These are phyloP conservation scores for Podargus strigoides DNA, from an alignment of 2,797 vertebrate genomes.

Conservation along the genomic window DNA sequence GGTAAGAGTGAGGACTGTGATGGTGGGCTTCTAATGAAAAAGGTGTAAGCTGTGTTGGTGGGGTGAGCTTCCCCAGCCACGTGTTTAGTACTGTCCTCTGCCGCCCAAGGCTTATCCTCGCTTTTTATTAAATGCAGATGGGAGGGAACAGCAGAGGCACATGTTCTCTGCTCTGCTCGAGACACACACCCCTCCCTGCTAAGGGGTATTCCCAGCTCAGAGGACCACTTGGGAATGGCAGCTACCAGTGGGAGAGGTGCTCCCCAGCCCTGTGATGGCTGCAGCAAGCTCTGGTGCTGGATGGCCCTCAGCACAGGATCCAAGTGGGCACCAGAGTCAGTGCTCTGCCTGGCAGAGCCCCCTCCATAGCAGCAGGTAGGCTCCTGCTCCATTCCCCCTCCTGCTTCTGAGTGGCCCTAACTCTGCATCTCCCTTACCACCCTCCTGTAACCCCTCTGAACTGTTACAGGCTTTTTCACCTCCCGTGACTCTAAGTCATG, in stretches of 20 bases:
- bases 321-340: accelerated
- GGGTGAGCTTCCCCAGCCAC: neutral
- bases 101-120: neutral
- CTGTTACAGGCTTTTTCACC: neutral
- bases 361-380: accelerated
- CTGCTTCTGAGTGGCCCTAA: neutral
- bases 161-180: accelerated
- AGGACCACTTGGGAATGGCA: accelerated
- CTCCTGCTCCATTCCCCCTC: neutral
- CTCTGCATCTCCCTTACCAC: no score
- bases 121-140: neutral
- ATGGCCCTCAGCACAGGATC: neutral
- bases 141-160: accelerated
- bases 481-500: neutral
- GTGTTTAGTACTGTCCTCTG: neutral
- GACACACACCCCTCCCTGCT: neutral
- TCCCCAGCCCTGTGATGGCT: neutral
- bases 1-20: neutral
- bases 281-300: accelerated
- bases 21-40: neutral
- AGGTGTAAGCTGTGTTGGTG: accelerated
- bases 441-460: accelerated
- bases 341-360: accelerated
- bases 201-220: neutral
- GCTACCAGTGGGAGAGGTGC: accelerated